Conservation (phyloP, 2,113 vertebrate genomes). For the Diglossa brunneiventris region DNA sequence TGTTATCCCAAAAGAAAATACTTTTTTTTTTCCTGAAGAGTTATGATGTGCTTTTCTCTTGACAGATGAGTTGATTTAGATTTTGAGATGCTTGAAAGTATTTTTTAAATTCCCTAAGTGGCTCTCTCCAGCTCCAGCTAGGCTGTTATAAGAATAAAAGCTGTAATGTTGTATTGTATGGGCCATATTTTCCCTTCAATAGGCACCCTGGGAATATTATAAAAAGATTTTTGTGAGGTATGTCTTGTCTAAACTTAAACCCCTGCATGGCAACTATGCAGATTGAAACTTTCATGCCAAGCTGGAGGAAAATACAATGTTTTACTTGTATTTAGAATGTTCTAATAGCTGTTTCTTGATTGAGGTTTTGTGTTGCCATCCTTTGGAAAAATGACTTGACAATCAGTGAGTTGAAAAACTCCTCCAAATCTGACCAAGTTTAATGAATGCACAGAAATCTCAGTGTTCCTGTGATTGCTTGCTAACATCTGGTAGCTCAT, state of each 20-base stretch:
- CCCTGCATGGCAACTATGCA: background rate
- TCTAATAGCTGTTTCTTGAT: background rate
- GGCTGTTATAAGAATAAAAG: background rate
- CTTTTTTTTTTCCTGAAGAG: background rate
- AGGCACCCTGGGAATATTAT: background rate
- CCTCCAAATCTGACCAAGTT: background rate
- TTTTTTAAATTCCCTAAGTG: background rate
- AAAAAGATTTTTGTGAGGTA: background rate
- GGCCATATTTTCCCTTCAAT: background rate
- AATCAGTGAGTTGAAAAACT: background rate
- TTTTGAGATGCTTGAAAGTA: slow-evolving; percentile 6
- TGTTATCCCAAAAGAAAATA: background rate
- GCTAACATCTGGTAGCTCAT: background rate
- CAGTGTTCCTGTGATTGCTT: background rate
- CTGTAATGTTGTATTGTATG: background rate
- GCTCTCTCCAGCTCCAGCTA: background rate
- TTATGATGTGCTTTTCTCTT: background rate
- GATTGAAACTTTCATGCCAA: background rate
- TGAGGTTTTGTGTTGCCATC: background rate
- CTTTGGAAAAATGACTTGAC: background rate
- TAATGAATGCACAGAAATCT: background rate
- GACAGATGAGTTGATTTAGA: background rate
- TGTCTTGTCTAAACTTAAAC: background rate
- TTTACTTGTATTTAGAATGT: background rate
- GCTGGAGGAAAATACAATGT: background rate